Conservation (phyloP, 2,113 vertebrate species). For the Anguilla japonica region DNA sequence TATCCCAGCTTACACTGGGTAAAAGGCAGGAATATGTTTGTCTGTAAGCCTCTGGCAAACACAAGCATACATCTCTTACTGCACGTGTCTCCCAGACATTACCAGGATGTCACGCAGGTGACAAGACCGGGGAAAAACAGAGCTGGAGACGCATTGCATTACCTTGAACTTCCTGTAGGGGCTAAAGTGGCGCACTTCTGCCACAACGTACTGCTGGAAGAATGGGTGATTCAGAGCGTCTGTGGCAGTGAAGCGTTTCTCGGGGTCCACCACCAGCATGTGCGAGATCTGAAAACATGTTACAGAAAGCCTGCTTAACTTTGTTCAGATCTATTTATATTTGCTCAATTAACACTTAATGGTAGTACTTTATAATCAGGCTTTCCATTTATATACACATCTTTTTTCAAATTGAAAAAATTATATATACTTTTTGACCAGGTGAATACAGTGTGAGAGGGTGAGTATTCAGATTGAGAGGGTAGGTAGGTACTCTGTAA, state of each 20-base stretch:
- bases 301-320: not conserved
- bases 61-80: not conserved
- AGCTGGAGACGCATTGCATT: conserved; percentile 14
- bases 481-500: not conserved
- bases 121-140: too few species aligned
- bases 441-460: too few species aligned
- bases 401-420: too few species aligned
- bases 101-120: not conserved
- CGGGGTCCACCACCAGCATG: conserved; percentile 85
- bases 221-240: conserved; percentile 89
- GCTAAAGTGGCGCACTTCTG: conserved; percentile 91
- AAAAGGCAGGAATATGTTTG: not conserved
- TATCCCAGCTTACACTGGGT: too few species aligned
- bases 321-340: not conserved
- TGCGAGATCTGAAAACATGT: conserved; percentile 79
- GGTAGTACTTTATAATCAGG: too few species aligned
- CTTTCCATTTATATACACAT: too few species aligned
- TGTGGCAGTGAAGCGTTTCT: conserved; percentile 73
- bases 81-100: not conserved
- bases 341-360: not conserved
- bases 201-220: conserved; percentile 90
- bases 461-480: not conserved
- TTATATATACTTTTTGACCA: too few species aligned
- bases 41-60: too few species aligned
- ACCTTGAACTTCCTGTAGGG: conserved; percentile 93